A percentile compares a stretch with the other conserved stretches of the same genome.
These are phyloP conservation scores for Crematogaster levior DNA, from an alignment of 2,888 invertebrate genomes.

Conservation along the genomic window DNA sequence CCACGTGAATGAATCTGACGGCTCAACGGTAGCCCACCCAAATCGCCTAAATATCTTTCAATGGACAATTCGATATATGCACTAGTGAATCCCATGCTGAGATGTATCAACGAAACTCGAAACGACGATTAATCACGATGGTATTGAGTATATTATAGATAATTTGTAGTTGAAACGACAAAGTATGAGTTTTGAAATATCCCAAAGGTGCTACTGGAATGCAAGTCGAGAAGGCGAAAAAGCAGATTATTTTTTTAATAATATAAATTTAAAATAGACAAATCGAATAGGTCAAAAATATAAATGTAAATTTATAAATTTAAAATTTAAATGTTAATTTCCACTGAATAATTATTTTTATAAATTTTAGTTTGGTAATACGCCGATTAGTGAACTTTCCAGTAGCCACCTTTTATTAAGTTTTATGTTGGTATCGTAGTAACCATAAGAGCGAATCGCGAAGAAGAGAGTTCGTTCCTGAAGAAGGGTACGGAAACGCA, in stretches of 20 bases:
- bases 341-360: not conserved
- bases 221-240: not conserved
- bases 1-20: constrained; percentile 70
- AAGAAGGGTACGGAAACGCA: constrained; percentile 38
- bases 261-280: not conserved
- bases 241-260: not conserved
- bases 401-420: not conserved
- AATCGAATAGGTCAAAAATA: too few species aligned
- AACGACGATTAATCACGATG: constrained; percentile 23
- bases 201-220: not conserved
- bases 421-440: not conserved
- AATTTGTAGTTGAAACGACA: not conserved
- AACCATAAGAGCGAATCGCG: constrained; percentile 11
- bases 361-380: not conserved
- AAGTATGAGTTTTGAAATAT: not conserved
- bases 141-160: not conserved
- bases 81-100: constrained; percentile 11
- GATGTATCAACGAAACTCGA: constrained; percentile 25
- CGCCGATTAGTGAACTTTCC: not conserved
- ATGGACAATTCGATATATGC: constrained; percentile 54
- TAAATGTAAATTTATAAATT: too few species aligned
- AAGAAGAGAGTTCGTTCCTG: constrained; percentile 25
- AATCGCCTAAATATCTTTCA: constrained; percentile 78
- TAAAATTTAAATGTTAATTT: too few species aligned
- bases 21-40: constrained; percentile 77